Conservation (phyloP, 2,797 vertebrate species). For the Anniella stebbinsi region DNA sequence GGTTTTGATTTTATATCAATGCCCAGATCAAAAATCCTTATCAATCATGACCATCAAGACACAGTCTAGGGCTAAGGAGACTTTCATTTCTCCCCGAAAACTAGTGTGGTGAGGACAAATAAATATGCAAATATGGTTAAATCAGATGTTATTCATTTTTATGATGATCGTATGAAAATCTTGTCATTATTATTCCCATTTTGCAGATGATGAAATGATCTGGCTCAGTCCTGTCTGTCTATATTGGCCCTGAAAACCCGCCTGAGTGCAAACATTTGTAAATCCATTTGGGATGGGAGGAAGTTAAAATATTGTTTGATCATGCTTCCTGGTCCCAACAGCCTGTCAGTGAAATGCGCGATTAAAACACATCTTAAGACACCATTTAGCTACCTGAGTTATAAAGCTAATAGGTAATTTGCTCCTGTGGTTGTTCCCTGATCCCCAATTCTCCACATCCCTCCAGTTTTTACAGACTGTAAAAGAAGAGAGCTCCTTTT, state of each 20-base stretch:
- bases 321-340: not conserved
- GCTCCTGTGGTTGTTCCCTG: not conserved
- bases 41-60: not conserved
- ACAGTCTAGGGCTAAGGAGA: not conserved
- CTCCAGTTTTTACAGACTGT: not conserved
- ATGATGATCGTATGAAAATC: not conserved
- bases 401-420: not conserved
- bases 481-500: not conserved
- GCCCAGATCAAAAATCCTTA: no score
- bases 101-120: not conserved
- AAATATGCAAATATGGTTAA: not conserved
- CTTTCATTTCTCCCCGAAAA: not conserved
- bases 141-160: not conserved
- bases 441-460: constrained; percentile 6
- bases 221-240: not conserved
- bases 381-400: not conserved
- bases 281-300: not conserved
- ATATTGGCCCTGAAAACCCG: not conserved
- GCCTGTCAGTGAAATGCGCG: not conserved
- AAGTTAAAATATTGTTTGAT: not conserved
- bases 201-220: not conserved
- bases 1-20: no score
- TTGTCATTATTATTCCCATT: not conserved
- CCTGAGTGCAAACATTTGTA: not conserved
- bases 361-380: not conserved